Conservation (phyloP, 2,888 invertebrate genomes). For the Coelinius sp. region DNA sequence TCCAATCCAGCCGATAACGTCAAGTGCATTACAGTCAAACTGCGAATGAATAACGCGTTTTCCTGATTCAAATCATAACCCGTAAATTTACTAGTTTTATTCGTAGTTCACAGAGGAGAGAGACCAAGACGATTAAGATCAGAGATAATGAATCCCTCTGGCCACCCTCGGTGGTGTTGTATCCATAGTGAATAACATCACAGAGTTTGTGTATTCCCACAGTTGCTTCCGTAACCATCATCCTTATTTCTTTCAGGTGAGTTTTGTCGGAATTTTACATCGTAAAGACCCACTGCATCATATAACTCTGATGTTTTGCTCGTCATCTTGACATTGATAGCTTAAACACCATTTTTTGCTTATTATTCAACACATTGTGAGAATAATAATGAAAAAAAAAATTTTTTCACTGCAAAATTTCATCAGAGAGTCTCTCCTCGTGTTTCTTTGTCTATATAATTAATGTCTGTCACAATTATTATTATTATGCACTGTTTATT, state of each 20-base stretch:
- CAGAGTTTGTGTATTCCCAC: not conserved
- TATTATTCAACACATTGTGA: not conserved
- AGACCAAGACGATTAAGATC: not conserved
- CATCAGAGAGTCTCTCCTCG: not conserved
- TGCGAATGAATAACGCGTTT: not conserved
- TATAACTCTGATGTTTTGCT: constrained; percentile 41
- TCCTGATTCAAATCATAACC: not conserved
- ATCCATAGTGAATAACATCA: not conserved
- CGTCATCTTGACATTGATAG: constrained; percentile 45
- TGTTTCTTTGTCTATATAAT: not conserved
- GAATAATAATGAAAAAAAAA: not conserved
- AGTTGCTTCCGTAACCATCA: not conserved
- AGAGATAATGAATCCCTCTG: not conserved
- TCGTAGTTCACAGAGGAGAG: not conserved
- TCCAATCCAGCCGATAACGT: not conserved
- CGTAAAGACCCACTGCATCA: constrained; percentile 13
- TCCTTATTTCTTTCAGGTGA: not conserved
- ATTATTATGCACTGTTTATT: constrained; percentile 16
- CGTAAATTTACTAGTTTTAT: not conserved
- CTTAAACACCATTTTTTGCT: too few species aligned
- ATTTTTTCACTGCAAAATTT: too few species aligned
- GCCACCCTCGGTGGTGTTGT: not conserved
- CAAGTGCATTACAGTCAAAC: not conserved
- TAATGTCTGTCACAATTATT: constrained; percentile 1
- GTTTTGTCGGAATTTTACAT: not conserved